Evolutionary conservation across 2,888 invertebrate species (phyloP).

Genomic region (Ligdia adustata): DNA sequence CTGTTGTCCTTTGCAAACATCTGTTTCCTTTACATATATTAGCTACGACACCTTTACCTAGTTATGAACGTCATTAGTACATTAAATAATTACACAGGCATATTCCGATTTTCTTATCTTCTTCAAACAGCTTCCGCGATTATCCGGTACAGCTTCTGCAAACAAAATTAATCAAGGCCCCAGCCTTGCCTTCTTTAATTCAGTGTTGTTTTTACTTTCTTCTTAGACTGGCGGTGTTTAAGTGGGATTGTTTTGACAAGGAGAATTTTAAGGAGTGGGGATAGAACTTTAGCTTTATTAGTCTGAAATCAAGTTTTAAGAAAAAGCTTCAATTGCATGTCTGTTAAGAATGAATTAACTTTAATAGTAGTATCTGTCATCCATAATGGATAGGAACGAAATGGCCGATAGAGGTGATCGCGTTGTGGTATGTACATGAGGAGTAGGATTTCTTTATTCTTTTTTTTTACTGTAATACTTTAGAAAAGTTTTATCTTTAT

Average conservation of each 20-base stretch:
- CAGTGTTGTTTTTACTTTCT: slow-evolving; percentile 39
- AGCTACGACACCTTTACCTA: background rate
- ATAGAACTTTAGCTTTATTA: too few relatives aligned
- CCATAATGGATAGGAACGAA: background rate
- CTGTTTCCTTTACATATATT: too few relatives aligned
- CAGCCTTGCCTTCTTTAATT: slow-evolving; percentile 10
- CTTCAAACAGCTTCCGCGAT: slow-evolving; percentile 50
- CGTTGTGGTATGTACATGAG: slow-evolving; percentile 41
- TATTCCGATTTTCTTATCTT: slow-evolving; percentile 54
- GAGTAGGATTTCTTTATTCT: too few relatives aligned
- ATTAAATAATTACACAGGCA: slow-evolving; percentile 47
- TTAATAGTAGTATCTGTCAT: too few relatives aligned
- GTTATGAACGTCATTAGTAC: slow-evolving; percentile 25
- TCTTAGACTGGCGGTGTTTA: slow-evolving; percentile 7
- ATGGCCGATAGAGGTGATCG: slow-evolving; percentile 48
- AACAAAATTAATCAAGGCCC: slow-evolving; percentile 40
- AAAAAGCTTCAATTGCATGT: too few relatives aligned
- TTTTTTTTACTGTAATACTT: too few relatives aligned
- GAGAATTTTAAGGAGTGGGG: too few relatives aligned
- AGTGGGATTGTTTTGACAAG: too few relatives aligned
- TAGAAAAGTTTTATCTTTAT: too few relatives aligned
- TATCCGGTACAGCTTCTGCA: slow-evolving; percentile 45
- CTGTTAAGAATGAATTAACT: too few relatives aligned
- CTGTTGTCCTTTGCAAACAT: too few relatives aligned
- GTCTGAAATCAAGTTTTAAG: background rate